Percentiles rank a stretch among this genome's conserved stretches.
Conservation (phyloP, 2,888 invertebrate species). For the Erebia ligea region DNA sequence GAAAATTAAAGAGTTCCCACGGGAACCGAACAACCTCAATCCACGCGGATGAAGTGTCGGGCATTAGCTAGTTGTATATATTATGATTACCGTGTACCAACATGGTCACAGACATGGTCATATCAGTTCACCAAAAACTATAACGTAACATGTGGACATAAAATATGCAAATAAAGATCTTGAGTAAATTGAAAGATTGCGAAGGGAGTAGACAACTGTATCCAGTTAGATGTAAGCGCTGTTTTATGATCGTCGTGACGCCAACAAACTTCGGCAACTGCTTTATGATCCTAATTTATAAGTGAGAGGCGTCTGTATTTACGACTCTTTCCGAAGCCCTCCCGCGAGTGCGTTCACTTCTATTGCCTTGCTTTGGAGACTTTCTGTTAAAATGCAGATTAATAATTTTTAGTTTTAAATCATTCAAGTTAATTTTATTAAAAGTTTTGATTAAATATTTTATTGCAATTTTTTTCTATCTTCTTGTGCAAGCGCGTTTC, state of each 20-base stretch:
- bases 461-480: no score
- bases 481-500: no score
- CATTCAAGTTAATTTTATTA: background rate
- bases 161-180: slow-evolving; percentile 18
- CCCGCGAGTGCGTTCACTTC: slow-evolving; percentile 73
- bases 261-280: slow-evolving; percentile 81
- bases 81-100: no score
- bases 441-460: background rate
- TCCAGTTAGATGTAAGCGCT: slow-evolving; percentile 70
- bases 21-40: no score
- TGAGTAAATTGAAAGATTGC: slow-evolving; percentile 68
- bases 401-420: slow-evolving; percentile 6
- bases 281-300: slow-evolving; percentile 84
- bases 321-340: slow-evolving; percentile 71
- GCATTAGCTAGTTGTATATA: no score
- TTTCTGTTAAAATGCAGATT: slow-evolving; percentile 24
- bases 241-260: slow-evolving; percentile 80
- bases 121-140: no score
- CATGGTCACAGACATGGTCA: no score
- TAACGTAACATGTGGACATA: no score
- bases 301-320: slow-evolving; percentile 77
- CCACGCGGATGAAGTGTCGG: no score
- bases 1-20: no score
- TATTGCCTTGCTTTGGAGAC: slow-evolving; percentile 35
- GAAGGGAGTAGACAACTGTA: slow-evolving; percentile 58